These are phyloP conservation scores for Alexandromys fortis DNA, from an alignment of 2,113 vertebrate genomes.

Conservation along the genomic window DNA sequence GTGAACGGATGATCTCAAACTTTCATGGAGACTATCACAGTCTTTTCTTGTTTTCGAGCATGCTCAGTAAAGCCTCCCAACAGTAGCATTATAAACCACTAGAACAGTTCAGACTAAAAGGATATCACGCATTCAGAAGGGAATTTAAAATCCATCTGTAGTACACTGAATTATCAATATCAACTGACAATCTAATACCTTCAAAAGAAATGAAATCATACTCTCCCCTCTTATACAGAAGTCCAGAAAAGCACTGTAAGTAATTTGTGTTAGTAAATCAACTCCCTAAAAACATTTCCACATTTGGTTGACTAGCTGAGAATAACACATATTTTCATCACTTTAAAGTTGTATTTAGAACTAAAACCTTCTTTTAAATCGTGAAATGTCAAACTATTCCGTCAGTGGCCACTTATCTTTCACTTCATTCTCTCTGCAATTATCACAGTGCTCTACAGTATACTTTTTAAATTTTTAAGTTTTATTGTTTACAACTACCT, in stretches of 20 bases:
- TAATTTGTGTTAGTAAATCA: slow-evolving; percentile 38
- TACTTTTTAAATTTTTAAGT: slow-evolving; percentile 6
- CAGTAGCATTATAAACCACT: background rate
- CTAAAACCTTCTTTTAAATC: slow-evolving; percentile 10
- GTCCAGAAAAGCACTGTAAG: background rate
- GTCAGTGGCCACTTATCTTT: background rate
- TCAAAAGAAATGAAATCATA: slow-evolving; percentile 40
- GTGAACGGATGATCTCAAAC: background rate
- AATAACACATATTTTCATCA: background rate
- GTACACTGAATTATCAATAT: background rate
- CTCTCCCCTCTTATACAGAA: slow-evolving; percentile 23
- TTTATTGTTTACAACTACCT: slow-evolving; percentile 14
- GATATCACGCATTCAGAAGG: background rate
- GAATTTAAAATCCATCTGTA: background rate
- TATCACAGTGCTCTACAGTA: background rate
- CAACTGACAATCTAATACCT: background rate
- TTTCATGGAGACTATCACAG: background rate
- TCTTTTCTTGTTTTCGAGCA: background rate
- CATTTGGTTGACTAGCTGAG: background rate
- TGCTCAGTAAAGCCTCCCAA: background rate
- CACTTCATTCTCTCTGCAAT: background rate
- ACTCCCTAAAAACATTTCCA: slow-evolving; percentile 12
- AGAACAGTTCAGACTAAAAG: background rate
- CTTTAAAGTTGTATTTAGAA: slow-evolving; percentile 20
- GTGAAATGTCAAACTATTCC: background rate